phyloP scores from a whole-genome alignment of 1,140 invertebrate genomes.

The Pantala flavescens region DNA sequence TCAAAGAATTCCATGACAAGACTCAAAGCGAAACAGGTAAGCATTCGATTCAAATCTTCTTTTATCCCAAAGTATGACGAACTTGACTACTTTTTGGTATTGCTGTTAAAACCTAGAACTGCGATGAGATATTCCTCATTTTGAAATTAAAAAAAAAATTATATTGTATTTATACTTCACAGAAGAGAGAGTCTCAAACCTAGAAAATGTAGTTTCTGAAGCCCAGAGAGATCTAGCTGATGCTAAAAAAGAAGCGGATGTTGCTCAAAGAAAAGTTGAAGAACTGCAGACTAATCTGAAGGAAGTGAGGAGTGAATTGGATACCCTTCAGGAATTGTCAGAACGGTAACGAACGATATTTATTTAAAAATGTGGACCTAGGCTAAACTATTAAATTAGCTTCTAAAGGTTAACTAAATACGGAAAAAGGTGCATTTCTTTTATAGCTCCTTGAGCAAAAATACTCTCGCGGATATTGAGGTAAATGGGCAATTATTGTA shows the following conservation, averaged over 20 bases:
- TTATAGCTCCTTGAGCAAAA: no score
- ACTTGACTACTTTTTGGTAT: no score
- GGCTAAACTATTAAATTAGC: no score
- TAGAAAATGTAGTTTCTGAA: slow-evolving; percentile 27
- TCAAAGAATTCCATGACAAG: slow-evolving; percentile 54
- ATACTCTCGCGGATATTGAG: no score
- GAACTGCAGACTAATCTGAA: slow-evolving; percentile 50
- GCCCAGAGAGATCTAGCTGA: slow-evolving; percentile 43
- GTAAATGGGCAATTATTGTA: no score
- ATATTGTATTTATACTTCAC: background rate
- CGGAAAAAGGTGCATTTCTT: no score
- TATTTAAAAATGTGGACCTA: no score
- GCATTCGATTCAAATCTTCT: slow-evolving; percentile 23
- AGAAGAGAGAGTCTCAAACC: slow-evolving; percentile 47
- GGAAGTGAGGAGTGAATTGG: slow-evolving; percentile 46
- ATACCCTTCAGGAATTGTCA: slow-evolving; percentile 46
- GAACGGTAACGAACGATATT: slow-evolving; percentile 29
- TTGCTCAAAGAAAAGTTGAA: slow-evolving; percentile 48
- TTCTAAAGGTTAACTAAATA: no score
- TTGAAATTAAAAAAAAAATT: no score
- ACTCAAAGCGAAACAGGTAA: slow-evolving; percentile 48
- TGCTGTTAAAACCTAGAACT: no score
- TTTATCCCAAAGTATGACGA: no score
- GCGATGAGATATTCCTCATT: no score
- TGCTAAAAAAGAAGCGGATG: slow-evolving; percentile 48